Base-by-base conservation (phyloP, 2,888 invertebrate species). In the Amitus sp. region DNA sequence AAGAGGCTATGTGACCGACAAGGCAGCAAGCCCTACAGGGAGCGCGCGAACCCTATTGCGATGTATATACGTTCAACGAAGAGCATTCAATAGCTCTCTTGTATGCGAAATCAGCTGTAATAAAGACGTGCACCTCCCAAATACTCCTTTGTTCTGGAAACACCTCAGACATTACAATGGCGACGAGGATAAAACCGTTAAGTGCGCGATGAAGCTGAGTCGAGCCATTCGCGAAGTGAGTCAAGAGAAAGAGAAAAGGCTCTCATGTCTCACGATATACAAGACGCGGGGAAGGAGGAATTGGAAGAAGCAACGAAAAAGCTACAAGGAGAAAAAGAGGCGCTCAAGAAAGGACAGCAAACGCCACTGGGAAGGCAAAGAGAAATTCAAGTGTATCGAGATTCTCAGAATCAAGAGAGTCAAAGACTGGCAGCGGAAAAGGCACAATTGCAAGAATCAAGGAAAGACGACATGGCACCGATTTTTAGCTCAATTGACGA, bases 401-500 rank as follows among this genome's bases (percentile, higher is more conserved):
- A 33, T 3, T 5, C 33, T 2, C 33, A n/a, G 13, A 37, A 37
- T 37, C 37, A 15, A 13, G 37, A 37, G 15, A 15, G 37, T 15
- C 37, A 37, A 12, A 13, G 33, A 3, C 12, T 33, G 9, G 33
- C 33, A 9, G 9, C 33, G 2, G 33, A 33, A 12, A 20, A 50
- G 6, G 12, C n/a, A 30, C 12, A 10, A 47, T 34, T 17, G 15
- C 7, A 10, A 4, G 13, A 3, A 23, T 34, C 13, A 34, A 34
- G 3, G 34, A 34, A 9, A 34, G 34, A 13, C 15, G 28, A 48
- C 3, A 50, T 50, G 50, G 50, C 50, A 28, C 1, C 50, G 5
- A 2, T 9, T 3, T 5, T 53, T 7, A 52, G 62, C 9, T 20
- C 27, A 7, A 50, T 62, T 12, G 47, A 50, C 19, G 54, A 62